phyloP scores from a whole-genome alignment of 2,797 vertebrate genomes.

The Galaxias olidus region DNA sequence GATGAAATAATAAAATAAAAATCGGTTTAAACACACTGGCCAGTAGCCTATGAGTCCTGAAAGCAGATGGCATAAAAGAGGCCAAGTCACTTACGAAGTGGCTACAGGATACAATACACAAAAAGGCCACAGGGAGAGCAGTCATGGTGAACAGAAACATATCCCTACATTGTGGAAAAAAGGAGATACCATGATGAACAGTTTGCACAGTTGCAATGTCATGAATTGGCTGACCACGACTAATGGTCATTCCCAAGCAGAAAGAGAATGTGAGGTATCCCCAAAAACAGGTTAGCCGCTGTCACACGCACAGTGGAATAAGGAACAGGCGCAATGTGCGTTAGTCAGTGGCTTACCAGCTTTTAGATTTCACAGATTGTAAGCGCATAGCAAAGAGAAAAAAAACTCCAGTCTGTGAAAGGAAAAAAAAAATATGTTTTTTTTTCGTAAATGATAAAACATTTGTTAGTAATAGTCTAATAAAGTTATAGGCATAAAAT shows the following conservation, averaged over 20 bases:
- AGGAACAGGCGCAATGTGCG: slow-evolving; percentile 95
- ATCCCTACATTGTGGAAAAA: slow-evolving; percentile 29
- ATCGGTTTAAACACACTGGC: slow-evolving; percentile 45
- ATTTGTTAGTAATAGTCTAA: not conserved
- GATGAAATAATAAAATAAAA: not conserved
- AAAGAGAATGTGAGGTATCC: slow-evolving; percentile 58
- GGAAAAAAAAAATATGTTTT: slow-evolving; percentile 21
- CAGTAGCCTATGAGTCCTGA: slow-evolving; percentile 21
- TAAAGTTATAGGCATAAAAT: not conserved
- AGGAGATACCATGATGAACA: slow-evolving; percentile 32
- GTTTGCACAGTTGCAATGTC: slow-evolving; percentile 28
- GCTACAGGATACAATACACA: slow-evolving; percentile 56
- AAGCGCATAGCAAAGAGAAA: slow-evolving; percentile 16
- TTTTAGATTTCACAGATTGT: slow-evolving; percentile 78
- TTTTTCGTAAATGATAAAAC: not conserved
- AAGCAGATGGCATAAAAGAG: slow-evolving; percentile 35
- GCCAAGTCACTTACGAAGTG: slow-evolving; percentile 31
- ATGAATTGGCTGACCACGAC: slow-evolving; percentile 28
- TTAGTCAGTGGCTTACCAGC: slow-evolving; percentile 99
- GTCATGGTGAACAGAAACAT: slow-evolving; percentile 35
- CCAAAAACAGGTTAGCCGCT: slow-evolving; percentile 99
- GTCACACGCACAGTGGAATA: slow-evolving; percentile 99
- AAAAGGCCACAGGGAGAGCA: slow-evolving; percentile 40
- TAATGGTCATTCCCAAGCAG: slow-evolving; percentile 21
- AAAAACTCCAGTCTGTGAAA: slow-evolving; percentile 36